Evolutionary conservation across 1,140 invertebrate genomes (phyloP), one percentile per base, ranked within the genome.

Genomic region (Bombus haemorrhoidalis): DNA sequence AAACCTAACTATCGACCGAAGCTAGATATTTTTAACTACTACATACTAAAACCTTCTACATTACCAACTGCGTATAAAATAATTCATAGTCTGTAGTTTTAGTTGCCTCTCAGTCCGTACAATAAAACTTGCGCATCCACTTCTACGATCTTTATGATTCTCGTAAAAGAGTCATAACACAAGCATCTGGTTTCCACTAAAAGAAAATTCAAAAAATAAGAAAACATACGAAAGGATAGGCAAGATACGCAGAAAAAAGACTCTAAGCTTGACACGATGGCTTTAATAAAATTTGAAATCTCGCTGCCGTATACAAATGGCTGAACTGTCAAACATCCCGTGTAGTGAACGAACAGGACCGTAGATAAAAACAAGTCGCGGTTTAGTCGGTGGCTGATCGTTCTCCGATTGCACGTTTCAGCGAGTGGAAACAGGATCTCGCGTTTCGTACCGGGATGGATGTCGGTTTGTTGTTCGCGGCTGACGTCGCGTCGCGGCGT

Each of bases 291-390:
- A 53, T 10, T 34, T 22, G 13, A 32, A 22, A 74, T 53, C 9
- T 12, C 39, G n/a, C 43, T 9, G 34, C 25, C 22, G 8, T 34
- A 53, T 3, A 1, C 15, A 9, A 22, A 43, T 13, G 69, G 37
- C 25, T n/a, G 12, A n/a, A 41, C 18, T 13, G 25, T 25, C 10
- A 13, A 41, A 34, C 66, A 25, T 25, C 3, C 9, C 2, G 34
- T 9, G 47, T 53, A 53, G 47, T 2, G 47, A 22, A 53, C 34
- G 22, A 18, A 43, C 37, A n/a, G 39, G 6, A 32, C 22, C 71
- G n/a, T 41, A n/a, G 41, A 73, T n/a, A 43, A 73, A 73, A 73
- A 73, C 72, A 43, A 73, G n/a, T 43, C n/a, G 72, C 71, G 39
- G 71, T 28, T 76, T 76, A 59, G 22, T 39, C 15, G 75, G 10